phyloP scores from a whole-genome alignment of 30 jellyfish, hydroid and myxozoan species.

The Turritopsis rubra region DNA sequence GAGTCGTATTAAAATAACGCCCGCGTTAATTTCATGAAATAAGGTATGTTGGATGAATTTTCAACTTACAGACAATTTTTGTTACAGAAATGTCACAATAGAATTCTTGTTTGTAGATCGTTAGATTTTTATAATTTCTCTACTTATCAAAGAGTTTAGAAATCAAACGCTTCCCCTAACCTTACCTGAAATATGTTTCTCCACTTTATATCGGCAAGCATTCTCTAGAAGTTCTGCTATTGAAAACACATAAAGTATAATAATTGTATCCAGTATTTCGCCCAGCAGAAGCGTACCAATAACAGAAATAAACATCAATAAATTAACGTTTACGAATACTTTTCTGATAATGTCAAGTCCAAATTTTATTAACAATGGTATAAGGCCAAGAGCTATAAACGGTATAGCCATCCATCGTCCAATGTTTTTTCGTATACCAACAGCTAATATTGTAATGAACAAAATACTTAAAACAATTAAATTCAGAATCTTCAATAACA shows the following conservation, averaged over 20 bases:
- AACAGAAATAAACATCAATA: constrained; percentile 74
- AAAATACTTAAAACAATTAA: constrained; percentile 11
- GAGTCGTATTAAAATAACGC: too few species aligned
- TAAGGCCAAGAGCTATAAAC: constrained; percentile 43
- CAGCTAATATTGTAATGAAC: constrained; percentile 22
- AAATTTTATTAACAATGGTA: constrained; percentile 50
- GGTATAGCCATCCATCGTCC: constrained; percentile 54
- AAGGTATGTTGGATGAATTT: too few species aligned
- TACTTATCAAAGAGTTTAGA: too few species aligned
- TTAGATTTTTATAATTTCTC: too few species aligned
- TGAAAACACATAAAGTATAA: constrained; percentile 64
- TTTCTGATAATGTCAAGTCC: constrained; percentile 42
- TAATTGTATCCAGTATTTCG: constrained; percentile 69
- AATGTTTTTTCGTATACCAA: constrained; percentile 17
- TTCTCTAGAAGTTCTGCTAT: constrained; percentile 67
- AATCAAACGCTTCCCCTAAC: too few species aligned
- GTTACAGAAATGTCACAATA: too few species aligned
- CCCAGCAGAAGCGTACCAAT: constrained; percentile 60
- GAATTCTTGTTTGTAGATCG: too few species aligned
- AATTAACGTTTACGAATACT: constrained; percentile 44
- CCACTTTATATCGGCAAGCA: constrained; percentile 51
- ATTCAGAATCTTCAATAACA: not conserved
- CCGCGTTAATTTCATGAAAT: too few species aligned
- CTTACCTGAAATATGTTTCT: constrained; percentile 64
- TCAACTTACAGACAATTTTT: too few species aligned